These are phyloP conservation scores for Penaeus indicus DNA, from an alignment of 1,140 invertebrate species.

Conservation along the genomic window DNA sequence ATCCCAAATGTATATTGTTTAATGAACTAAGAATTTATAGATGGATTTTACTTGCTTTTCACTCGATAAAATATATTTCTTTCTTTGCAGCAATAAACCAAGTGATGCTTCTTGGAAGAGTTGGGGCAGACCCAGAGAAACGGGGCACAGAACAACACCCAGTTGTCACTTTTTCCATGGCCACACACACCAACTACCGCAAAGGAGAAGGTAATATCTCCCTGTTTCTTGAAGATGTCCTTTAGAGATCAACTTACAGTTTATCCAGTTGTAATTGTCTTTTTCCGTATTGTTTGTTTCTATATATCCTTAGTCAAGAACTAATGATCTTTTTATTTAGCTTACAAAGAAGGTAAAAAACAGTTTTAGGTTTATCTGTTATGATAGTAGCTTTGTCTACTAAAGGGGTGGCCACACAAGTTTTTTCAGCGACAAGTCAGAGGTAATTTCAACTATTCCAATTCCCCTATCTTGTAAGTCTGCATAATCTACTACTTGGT, in stretches of 20 bases:
- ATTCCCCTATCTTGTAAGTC: no score
- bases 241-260: no score
- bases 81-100: constrained; percentile 84
- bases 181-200: constrained; percentile 79
- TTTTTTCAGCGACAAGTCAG: no score
- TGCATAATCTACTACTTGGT: no score
- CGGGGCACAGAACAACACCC: constrained; percentile 86
- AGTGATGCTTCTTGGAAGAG: constrained; percentile 87
- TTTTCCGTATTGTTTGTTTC: not conserved
- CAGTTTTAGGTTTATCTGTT: no score
- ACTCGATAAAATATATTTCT: constrained; percentile 5
- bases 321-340: no score
- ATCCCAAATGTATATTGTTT: no score
- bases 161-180: constrained; percentile 89
- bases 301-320: not conserved
- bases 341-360: no score
- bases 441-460: no score
- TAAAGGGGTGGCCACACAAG: no score
- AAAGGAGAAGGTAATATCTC: constrained; percentile 53
- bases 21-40: no score
- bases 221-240: not conserved
- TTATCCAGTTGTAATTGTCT: not conserved
- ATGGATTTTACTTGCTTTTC: not conserved
- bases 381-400: no score
- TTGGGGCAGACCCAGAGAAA: constrained; percentile 87